Evolutionary conservation across 2,797 vertebrate genomes (phyloP), one percentile per base, ranked within the genome.

Genomic region (Eupleurogrammus muticus): DNA sequence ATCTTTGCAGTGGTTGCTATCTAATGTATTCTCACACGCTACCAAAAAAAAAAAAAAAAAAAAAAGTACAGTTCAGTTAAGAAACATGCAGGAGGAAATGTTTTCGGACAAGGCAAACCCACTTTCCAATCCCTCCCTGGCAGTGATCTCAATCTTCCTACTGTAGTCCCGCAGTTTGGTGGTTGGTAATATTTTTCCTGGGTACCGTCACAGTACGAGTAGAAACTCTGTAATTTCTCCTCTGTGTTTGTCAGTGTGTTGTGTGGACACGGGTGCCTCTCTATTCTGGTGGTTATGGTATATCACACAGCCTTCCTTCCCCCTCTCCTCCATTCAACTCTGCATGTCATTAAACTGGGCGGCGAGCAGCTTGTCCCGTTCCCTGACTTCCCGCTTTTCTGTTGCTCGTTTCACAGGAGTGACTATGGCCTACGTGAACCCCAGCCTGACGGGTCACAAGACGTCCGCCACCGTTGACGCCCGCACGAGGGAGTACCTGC

Each of bases 401-500:
- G 13, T 57, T 83, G 55, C 75, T n/a, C 53, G 83, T 59, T 84
- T 66, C 61, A n/a, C 90, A 99, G 97, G 97, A 13, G 97, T 98
- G 72, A 95, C 96, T 4, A 94, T 99, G 85, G 95, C 97, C 23
- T 98, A 98, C 1, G 96, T 99, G 67, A 96, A 95, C 82, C 96
- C 97, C 21, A 95, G 95, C 63, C 90, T 98, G 89, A 90, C 96
- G 0, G 95, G 96, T 69, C 97, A 99, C 90, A 99, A 98, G 90
- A 94, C 94, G 0, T 93, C 96, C 4, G 86, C 92, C 24, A 91
- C 95, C 0, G 94, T 96, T 0, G 96, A 97, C 75, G 97, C 99
- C 56, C 97, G 98, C 73, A 97, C 99, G 93, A 96, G 98, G 69
- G 97, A 99, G 82, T 99, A 98, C 88, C 97, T 99, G 77, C 94